phyloP scores from a whole-genome alignment of 2,888 invertebrate genomes.

The Andrena marginata region DNA sequence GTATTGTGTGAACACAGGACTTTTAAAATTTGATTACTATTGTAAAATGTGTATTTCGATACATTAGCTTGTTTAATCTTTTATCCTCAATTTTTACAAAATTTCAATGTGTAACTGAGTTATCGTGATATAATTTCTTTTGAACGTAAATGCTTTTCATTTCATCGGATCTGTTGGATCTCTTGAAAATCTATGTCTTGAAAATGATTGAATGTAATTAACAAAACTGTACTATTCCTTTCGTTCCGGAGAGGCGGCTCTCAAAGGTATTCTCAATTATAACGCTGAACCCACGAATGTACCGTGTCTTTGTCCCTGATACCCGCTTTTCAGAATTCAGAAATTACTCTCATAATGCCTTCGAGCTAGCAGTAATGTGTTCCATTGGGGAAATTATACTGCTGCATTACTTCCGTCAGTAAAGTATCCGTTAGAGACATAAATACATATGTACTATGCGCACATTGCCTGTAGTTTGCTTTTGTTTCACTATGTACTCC shows the following conservation, averaged over 20 bases:
- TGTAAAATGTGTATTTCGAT: too few species aligned
- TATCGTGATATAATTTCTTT: too few species aligned
- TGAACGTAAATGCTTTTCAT: too few species aligned
- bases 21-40: too few species aligned
- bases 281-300: constrained; percentile 12
- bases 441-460: background rate
- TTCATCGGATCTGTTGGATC: too few species aligned
- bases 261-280: constrained; percentile 4
- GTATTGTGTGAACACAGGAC: too few species aligned
- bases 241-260: background rate
- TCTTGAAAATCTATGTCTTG: background rate
- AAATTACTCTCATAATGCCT: constrained; percentile 40
- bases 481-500: constrained; percentile 4
- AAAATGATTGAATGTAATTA: background rate
- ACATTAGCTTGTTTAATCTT: too few species aligned
- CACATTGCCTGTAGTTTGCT: constrained; percentile 9
- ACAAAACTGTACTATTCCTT: background rate
- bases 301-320: constrained; percentile 31
- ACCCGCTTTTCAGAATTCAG: constrained; percentile 22
- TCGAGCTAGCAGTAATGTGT: constrained; percentile 45
- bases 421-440: constrained; percentile 38
- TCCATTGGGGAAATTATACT: constrained; percentile 49
- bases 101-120: too few species aligned
- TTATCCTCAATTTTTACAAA: too few species aligned
- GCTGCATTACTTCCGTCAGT: constrained; percentile 43